Evolutionary conservation across 35 echinoderm and acorn worm species (phyloP), one percentile per base, ranked within the genome.

Genomic region (Lytechinus variegatus): DNA sequence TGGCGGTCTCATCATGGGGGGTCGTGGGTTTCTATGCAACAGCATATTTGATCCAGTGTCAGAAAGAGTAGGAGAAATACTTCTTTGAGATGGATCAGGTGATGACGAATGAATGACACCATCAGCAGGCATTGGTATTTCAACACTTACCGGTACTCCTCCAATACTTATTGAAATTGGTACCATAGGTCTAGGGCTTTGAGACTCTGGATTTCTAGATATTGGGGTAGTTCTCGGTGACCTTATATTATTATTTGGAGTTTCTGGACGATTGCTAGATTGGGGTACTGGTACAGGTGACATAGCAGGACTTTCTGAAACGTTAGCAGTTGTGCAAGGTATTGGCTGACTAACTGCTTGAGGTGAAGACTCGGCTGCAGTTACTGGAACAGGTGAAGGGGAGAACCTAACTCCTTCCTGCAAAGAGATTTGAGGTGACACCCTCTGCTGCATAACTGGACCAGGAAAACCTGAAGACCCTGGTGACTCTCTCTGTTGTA

Each of bases 141-240:
- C 92, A 21, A 93, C 92, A 93, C 92, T 93, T 5, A 93, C 92
- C 21, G 92, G 54, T 16, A 93, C 92, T 93, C 92, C 92, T 93
- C 92, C 92, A 14, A 93, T 93, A 93, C 92, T 93, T n/a, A 93
- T 93, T 55, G 92, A 93, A 53, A 93, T 93, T 9, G 95, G 95
- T 60, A 95, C 87, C 86, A 91, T 54, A 90, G 89, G 55, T 60
- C 95, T 89, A 6, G 86, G 87, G 5, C 54, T 52, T 54, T 87
- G 86, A 53, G 86, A 6, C 5, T 54, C 72, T 16, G 71, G 94
- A 87, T 57, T 58, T 53, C 60, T 14, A 33, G 87, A 91, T 57
- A 61, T 52, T 56, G 86, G 55, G 21, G 86, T 90, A 21, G 27
- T 28, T 54, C 95, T 95, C 11, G 94, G 52, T n/a, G 95, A 91